Percentiles rank a stretch among this genome's conserved stretches.
phyloP scores from a whole-genome alignment of 1,140 invertebrate genomes.

The Calliopsis andreniformis region DNA sequence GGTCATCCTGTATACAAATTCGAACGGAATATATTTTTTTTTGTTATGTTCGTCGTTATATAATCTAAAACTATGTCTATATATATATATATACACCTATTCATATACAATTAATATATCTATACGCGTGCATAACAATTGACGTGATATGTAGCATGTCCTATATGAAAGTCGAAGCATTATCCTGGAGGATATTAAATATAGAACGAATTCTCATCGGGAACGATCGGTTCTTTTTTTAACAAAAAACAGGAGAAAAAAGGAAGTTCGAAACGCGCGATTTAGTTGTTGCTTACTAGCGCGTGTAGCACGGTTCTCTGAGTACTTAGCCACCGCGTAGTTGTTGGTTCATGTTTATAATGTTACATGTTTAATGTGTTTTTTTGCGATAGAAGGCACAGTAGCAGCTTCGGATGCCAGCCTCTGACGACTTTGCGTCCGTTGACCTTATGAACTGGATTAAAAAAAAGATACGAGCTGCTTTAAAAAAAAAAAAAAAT shows the following conservation, averaged over 20 bases:
- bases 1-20: too few species aligned
- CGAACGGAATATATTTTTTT: slow-evolving; percentile 1
- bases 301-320: background rate
- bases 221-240: background rate
- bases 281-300: background rate
- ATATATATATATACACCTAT: background rate
- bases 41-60: slow-evolving; percentile 19
- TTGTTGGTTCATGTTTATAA: slow-evolving; percentile 7
- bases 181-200: background rate
- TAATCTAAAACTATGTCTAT: background rate
- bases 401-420: slow-evolving; percentile 78
- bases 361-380: slow-evolving; percentile 52
- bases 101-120: background rate
- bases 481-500: slow-evolving; percentile 29
- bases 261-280: background rate
- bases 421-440: slow-evolving; percentile 77
- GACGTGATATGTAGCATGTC: slow-evolving; percentile 10
- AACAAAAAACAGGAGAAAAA: too few species aligned
- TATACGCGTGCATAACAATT: slow-evolving; percentile 15
- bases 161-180: slow-evolving; percentile 2
- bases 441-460: slow-evolving; percentile 75
- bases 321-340: slow-evolving; percentile 17
- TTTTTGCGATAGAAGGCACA: slow-evolving; percentile 76
- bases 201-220: background rate
- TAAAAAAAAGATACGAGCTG: slow-evolving; percentile 49